Base-by-base conservation (phyloP, 2,797 vertebrate species). In the Enteromius viviparus region DNA sequence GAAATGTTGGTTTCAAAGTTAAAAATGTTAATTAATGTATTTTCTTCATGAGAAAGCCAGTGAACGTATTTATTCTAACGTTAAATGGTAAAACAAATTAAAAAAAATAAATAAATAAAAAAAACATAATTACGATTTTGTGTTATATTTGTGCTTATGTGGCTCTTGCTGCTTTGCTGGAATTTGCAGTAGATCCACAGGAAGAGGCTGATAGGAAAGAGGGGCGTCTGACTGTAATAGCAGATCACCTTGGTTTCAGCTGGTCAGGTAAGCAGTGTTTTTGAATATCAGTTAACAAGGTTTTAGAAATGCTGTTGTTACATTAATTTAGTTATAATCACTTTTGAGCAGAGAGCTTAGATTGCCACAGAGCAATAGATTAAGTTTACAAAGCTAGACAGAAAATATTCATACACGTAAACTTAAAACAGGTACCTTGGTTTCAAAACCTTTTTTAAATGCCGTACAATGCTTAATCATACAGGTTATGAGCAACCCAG, bases 201-300 rank as follows among this genome's bases (percentile, higher is more conserved):
- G 95, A 97, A 89, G 96, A 97, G 90, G 95, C 92, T 85, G 96
- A 97, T 87, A 94, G 93, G 90, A 96, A 95, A 81, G 96, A 98
- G 86, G 96, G 97, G 89, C 95, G 95, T 82, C 94, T 99, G 90
- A 96, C 96, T 87, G 93, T 97, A 90, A 97, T 98, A 83, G 97
- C 97, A 0, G 97, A 99, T 92, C 98, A 99, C 81, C 95, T 99
- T 87, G 98, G 98, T 92, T 99, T 99, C 94, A 99, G 98, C 90
- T 99, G 98, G 98, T 96, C 96, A 89, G 98, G 98, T 99, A 93
- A 92, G 4, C 21, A 11, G 19, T 0, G 47, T 26, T 26, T 69
- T 69, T 14, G 9, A 40, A 68, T 40, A 68, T 68, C 9, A 68
- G 1, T 68, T 40, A 40, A 40, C 65, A 0, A 37, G 19, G 4